Conservation (phyloP, 2,888 invertebrate genomes). For the Mimachlamys varia region DNA sequence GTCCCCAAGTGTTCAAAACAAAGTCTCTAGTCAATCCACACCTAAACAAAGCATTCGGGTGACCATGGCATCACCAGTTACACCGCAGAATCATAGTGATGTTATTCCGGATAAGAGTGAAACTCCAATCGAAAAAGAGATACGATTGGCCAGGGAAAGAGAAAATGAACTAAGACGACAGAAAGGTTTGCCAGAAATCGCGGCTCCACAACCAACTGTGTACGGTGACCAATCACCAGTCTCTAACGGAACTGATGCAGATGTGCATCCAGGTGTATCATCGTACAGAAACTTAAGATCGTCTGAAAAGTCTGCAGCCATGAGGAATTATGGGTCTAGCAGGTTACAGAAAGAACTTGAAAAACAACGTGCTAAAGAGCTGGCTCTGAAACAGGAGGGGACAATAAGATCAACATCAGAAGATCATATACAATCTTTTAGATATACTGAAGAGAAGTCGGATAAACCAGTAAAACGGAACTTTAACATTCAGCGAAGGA, state of each 20-base stretch:
- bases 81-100: conserved; percentile 46
- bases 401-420: conserved; percentile 84
- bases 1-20: conserved; percentile 48
- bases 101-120: conserved; percentile 70
- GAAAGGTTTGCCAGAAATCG: conserved; percentile 74
- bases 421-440: conserved; percentile 83
- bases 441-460: conserved; percentile 65
- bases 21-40: conserved; percentile 46
- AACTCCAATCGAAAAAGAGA: conserved; percentile 84
- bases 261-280: conserved; percentile 1
- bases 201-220: conserved; percentile 51
- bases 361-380: conserved; percentile 92
- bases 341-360: conserved; percentile 95
- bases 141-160: conserved; percentile 82
- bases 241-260: conserved; percentile 43
- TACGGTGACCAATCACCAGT: conserved; percentile 42
- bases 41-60: conserved; percentile 5
- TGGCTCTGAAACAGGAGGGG: conserved; percentile 88
- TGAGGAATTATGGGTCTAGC: conserved; percentile 82
- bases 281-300: conserved; percentile 38
- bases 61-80: conserved; percentile 47
- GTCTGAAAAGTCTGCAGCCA: conserved; percentile 50
- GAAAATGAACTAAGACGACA: conserved; percentile 82
- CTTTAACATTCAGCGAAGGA: conserved; percentile 65
- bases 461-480: conserved; percentile 67